Base-by-base conservation (phyloP, 2,888 invertebrate species). In the Polia nebulosa region DNA sequence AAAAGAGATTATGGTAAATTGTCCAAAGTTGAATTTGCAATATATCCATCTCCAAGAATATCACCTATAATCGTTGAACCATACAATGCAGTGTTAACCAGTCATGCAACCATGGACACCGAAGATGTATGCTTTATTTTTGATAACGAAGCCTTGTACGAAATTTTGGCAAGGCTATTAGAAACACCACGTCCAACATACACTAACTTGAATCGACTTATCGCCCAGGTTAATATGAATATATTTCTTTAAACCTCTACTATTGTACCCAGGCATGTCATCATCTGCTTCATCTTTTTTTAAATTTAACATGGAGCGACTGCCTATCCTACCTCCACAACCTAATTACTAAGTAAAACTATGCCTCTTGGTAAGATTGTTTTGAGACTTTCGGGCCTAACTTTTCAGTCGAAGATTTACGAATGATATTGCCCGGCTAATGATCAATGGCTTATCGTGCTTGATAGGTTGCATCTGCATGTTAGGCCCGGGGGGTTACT, bases 21-120 rank as follows among this genome's bases (percentile, higher is more conserved):
- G 45, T 94, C 96, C 1, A 97, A 97, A 87, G 88, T 97, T 20
- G 97, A 97, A 87, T 97, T 97, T 85, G 96, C 97, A 0, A 96
- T 99, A 63, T 98, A 98, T 92, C 99, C 99, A n/a, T 97, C 99
- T 2, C 98, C 98, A 1, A 97, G 96, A 91, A 97, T 97, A 60
- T 97, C 98, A 0, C 97, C 97, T 0, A 96, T 97, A 9, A 97
- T 97, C 75, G 97, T 98, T 1, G 98, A 98, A 87, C 98, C 98
- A 0, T 98, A 98, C 85, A 98, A 98, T 85, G 96, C 97, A 0
- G 94, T 97, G 1, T 88, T 98, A 45, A 96, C 97, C 7, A 96
- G 97, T 0, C 97, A 98, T 83, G 96, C 97, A 7, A 96, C 96
- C 52, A 96, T 97, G 92, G 97, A 98, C 78, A 96, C 95, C 55